Evolutionary conservation across 2,113 vertebrate species (phyloP).

Genomic region (Stercorarius parasiticus): DNA sequence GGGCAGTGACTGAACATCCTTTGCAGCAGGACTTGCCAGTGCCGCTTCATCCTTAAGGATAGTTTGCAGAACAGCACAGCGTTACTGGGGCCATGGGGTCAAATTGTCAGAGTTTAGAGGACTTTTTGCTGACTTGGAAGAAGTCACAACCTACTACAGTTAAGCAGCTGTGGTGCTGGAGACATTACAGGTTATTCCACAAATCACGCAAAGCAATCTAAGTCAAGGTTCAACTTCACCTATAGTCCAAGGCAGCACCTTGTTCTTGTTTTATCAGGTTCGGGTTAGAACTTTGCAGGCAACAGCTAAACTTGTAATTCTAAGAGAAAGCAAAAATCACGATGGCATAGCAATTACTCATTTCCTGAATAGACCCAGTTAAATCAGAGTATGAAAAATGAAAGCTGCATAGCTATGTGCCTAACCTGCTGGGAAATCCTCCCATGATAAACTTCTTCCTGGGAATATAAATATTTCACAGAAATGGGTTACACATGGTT

Average conservation of each 20-base stretch:
- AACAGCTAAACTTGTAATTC: background rate
- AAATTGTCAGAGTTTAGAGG: background rate
- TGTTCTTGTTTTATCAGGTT: background rate
- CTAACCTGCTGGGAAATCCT: slow-evolving; percentile 24
- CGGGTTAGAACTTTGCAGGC: background rate
- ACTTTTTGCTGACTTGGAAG: background rate
- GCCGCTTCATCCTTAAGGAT: background rate
- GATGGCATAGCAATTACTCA: background rate
- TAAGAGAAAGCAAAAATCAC: background rate
- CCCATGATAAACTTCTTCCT: background rate
- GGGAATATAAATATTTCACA: slow-evolving; percentile 28
- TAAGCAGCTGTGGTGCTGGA: background rate
- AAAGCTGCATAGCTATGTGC: background rate
- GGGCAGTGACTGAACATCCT: background rate
- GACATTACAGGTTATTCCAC: background rate
- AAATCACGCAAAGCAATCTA: accelerated
- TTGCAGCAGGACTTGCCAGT: background rate
- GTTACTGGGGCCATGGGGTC: background rate
- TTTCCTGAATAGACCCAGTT: slow-evolving; percentile 33
- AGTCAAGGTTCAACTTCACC: background rate
- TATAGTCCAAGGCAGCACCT: background rate
- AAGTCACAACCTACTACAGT: background rate
- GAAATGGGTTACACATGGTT: background rate
- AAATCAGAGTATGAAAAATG: slow-evolving; percentile 56
- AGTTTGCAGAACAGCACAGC: background rate